These are phyloP conservation scores for Melozone crissalis DNA, from an alignment of 2,113 vertebrate genomes.

Conservation along the genomic window DNA sequence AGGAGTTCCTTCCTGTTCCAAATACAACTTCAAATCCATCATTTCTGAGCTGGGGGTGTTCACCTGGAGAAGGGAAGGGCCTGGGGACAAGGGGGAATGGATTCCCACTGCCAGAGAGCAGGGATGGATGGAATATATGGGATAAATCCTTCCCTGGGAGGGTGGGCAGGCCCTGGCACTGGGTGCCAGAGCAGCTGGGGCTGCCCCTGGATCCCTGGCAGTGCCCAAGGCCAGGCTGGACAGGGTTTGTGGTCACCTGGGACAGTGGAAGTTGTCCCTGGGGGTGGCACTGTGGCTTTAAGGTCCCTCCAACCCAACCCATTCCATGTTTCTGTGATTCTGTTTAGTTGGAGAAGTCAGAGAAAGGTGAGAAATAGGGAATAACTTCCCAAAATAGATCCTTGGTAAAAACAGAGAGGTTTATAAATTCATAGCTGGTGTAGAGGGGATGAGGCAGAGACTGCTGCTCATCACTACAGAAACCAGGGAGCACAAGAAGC, in stretches of 20 bases:
- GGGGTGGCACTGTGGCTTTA: background rate
- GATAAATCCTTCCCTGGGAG: fast-evolving
- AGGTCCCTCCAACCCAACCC: background rate
- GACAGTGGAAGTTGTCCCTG: background rate
- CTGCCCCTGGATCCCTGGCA: background rate
- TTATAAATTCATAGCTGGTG: background rate
- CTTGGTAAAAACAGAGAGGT: background rate
- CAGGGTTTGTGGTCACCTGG: fast-evolving
- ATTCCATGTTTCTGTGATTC: background rate
- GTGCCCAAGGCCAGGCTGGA: background rate
- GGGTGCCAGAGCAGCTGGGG: background rate
- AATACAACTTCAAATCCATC: background rate
- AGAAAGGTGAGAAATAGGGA: background rate
- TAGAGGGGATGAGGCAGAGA: background rate
- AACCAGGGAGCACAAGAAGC: background rate
- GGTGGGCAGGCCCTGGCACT: background rate
- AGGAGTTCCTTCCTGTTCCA: background rate
- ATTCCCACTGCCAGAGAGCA: background rate
- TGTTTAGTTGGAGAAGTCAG: background rate
- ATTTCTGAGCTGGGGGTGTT: background rate
- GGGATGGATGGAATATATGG: fast-evolving
- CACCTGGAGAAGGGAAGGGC: background rate
- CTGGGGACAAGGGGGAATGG: background rate
- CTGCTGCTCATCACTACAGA: background rate
- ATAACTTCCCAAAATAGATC: background rate